Evolutionary conservation across 2,888 invertebrate genomes (phyloP), one percentile per base, ranked within the genome.

Genomic region (Sabatieria punctata): DNA sequence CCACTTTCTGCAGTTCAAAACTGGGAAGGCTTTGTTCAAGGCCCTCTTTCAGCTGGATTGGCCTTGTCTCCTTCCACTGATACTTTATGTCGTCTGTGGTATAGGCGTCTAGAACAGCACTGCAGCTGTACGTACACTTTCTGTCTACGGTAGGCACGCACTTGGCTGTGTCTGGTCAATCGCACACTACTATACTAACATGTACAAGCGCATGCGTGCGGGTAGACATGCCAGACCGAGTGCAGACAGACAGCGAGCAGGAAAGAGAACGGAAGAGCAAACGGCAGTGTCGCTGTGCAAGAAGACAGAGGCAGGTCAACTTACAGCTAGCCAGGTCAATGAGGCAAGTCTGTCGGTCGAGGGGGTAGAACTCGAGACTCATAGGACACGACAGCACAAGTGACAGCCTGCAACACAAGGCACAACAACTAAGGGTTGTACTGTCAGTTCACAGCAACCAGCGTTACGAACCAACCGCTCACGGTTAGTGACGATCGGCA

Each of bases 251-350:
- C n/a, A n/a, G n/a, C n/a, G n/a, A n/a, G n/a, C n/a, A n/a, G n/a
- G n/a, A n/a, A n/a, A n/a, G n/a, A n/a, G n/a, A n/a, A n/a, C n/a
- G n/a, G n/a, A n/a, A n/a, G n/a, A n/a, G n/a, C n/a, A n/a, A n/a
- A n/a, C n/a, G n/a, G n/a, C n/a, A n/a, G n/a, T n/a, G n/a, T n/a
- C n/a, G n/a, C n/a, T n/a, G n/a, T n/a, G n/a, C n/a, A n/a, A n/a
- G n/a, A n/a, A n/a, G n/a, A n/a, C n/a, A n/a, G n/a, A n/a, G 11
- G 18, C 19, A 43, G 18, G 33, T 21, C 41, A 36, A 83, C 89
- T 85, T 71, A 91, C 89, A 91, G 68, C 88, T 88, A 56, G 88
- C 86, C 84, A 89, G 88, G 63, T 83, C 75, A 55, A 91, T 74
- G 45, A 85, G 85, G 71, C 89, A 91, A 51, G 81, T 79, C 74